Evolutionary conservation across 2,888 invertebrate species (phyloP).

Genomic region (Carabus problematicus): DNA sequence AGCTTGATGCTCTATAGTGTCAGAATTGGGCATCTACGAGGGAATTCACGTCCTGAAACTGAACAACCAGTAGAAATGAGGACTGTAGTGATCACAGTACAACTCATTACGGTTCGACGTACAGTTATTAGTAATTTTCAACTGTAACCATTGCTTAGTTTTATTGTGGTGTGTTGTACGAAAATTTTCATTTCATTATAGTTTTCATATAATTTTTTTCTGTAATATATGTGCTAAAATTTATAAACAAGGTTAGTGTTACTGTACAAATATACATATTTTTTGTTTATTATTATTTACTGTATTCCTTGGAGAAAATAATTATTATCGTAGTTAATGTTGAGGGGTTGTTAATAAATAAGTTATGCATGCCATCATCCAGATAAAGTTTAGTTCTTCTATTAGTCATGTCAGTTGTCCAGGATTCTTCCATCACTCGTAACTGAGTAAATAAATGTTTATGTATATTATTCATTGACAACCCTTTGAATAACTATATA

Average conservation of each 20-base stretch:
- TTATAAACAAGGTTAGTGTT: slow-evolving; percentile 36
- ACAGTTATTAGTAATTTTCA: slow-evolving; percentile 17
- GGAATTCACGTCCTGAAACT: no score
- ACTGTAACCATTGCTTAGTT: slow-evolving; percentile 36
- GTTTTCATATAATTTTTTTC: slow-evolving; percentile 18
- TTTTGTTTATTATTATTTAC: slow-evolving; percentile 35
- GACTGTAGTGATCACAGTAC: no score
- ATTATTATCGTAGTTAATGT: slow-evolving; percentile 23
- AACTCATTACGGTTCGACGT: no score
- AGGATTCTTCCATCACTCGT: no score
- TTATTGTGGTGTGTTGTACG: slow-evolving; percentile 36
- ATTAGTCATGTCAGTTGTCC: no score
- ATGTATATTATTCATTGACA: no score
- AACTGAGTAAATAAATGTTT: no score
- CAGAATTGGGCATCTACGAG: no score
- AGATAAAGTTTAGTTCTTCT: no score
- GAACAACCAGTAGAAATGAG: background rate
- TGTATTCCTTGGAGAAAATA: slow-evolving; percentile 24
- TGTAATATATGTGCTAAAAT: slow-evolving; percentile 6
- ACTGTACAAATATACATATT: slow-evolving; percentile 41
- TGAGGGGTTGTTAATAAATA: no score
- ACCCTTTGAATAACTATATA: slow-evolving; percentile 40
- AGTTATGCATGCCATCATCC: no score
- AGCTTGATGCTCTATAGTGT: no score
- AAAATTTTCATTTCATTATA: slow-evolving; percentile 6